phyloP scores from a whole-genome alignment of 2,797 vertebrate species.

The Cyprinella venusta region DNA sequence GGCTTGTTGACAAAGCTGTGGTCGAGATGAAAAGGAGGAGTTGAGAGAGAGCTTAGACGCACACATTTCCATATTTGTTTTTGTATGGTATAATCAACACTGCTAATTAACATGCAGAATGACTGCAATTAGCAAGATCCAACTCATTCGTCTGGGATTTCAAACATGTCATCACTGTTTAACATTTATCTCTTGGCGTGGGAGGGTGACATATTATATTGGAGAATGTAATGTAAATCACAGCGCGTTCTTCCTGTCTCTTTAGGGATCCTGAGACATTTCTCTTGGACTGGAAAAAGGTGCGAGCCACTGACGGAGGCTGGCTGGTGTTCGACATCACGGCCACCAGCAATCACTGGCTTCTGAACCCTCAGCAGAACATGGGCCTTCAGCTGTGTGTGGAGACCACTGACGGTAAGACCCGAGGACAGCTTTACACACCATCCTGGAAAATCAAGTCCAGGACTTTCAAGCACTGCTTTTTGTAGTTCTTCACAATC shows the following conservation, averaged over 20 bases:
- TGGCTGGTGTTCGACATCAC: slow-evolving; percentile 99
- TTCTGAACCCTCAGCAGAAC: slow-evolving; percentile 97
- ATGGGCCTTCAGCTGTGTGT: slow-evolving; percentile 94
- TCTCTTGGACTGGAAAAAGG: slow-evolving; percentile 89
- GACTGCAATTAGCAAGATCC: slow-evolving; percentile 26
- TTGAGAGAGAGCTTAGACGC: slow-evolving; percentile 18
- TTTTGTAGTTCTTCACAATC: too few relatives aligned
- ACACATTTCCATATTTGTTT: slow-evolving; percentile 47
- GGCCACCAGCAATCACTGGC: slow-evolving; percentile 98
- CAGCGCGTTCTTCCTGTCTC: neutral
- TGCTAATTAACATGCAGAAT: slow-evolving; percentile 41
- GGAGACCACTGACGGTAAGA: slow-evolving; percentile 92
- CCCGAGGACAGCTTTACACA: too few relatives aligned
- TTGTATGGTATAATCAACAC: slow-evolving; percentile 36
- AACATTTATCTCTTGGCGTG: slow-evolving; percentile 2
- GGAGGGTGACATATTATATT: slow-evolving; percentile 25
- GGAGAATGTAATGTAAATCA: neutral
- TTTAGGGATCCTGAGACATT: slow-evolving; percentile 95
- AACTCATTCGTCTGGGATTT: neutral
- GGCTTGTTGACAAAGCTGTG: slow-evolving; percentile 43
- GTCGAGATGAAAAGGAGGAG: slow-evolving; percentile 48
- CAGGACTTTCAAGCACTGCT: too few relatives aligned
- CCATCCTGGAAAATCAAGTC: too few relatives aligned
- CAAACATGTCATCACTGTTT: slow-evolving; percentile 27
- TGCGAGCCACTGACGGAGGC: slow-evolving; percentile 90